Percentiles rank a stretch among this genome's conserved stretches.
Conservation (phyloP, 2,113 vertebrate genomes). For the Sebastes schlegelii region DNA sequence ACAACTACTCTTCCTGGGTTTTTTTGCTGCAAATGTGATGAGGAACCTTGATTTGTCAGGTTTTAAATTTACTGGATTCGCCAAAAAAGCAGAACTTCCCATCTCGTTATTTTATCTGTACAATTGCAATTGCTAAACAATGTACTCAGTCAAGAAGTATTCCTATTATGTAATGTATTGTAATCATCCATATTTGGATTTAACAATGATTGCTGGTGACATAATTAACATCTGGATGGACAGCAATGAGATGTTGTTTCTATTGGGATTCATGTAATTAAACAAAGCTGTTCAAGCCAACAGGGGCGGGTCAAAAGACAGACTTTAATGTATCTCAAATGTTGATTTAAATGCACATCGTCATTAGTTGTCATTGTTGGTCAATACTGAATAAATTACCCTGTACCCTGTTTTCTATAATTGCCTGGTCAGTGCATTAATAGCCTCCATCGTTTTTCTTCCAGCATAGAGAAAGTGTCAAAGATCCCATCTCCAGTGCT, state of each 20-base stretch:
- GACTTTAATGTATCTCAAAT: neutral
- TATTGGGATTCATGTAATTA: neutral
- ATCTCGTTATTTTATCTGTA: neutral
- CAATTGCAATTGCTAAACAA: neutral
- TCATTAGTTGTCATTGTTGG: neutral
- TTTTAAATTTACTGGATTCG: neutral
- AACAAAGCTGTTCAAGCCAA: neutral
- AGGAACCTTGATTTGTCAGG: neutral
- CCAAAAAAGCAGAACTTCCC: neutral
- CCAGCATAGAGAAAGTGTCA: slow-evolving; percentile 97
- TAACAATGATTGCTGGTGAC: neutral
- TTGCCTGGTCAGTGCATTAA: neutral
- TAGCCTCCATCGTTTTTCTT: slow-evolving; percentile 4
- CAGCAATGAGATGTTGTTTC: neutral
- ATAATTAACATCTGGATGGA: neutral
- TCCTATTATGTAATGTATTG: neutral
- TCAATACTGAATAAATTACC: neutral
- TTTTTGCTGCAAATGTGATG: slow-evolving; percentile 1
- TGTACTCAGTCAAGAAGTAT: neutral
- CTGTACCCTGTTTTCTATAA: neutral
- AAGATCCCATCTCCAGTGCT: slow-evolving; percentile 97
- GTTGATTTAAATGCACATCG: neutral
- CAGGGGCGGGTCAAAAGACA: neutral
- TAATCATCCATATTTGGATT: neutral
- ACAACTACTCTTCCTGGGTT: neutral